These are phyloP conservation scores for Carapus acus DNA, from an alignment of 2,797 vertebrate genomes.

Conservation along the genomic window DNA sequence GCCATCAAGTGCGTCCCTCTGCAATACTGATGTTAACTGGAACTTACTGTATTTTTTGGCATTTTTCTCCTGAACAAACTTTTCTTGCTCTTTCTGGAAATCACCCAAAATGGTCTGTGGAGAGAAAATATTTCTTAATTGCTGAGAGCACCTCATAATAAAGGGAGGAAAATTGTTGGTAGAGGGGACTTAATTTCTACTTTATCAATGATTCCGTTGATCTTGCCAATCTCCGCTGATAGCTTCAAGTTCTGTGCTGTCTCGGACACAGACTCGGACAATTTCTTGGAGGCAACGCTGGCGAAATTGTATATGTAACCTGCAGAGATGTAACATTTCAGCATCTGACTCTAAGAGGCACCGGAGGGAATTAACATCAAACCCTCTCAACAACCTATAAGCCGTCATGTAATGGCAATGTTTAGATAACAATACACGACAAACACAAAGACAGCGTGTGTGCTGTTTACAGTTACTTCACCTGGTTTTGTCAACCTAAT, in stretches of 20 bases:
- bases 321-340: slow-evolving; percentile 40
- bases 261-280: slow-evolving; percentile 84
- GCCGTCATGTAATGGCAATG: too few species aligned
- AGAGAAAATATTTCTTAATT: slow-evolving; percentile 33
- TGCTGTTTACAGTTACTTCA: too few species aligned
- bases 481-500: too few species aligned
- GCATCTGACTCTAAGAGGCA: too few species aligned
- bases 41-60: slow-evolving; percentile 77
- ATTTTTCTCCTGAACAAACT: slow-evolving; percentile 86
- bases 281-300: slow-evolving; percentile 84
- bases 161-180: background rate
- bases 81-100: slow-evolving; percentile 93
- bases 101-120: slow-evolving; percentile 89
- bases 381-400: background rate
- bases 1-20: too few species aligned
- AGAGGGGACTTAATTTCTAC: slow-evolving; percentile 49
- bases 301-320: slow-evolving; percentile 85
- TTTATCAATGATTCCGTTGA: slow-evolving; percentile 88
- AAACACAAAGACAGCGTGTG: too few species aligned
- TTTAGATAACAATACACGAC: too few species aligned
- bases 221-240: slow-evolving; percentile 86
- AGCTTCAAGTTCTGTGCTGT: slow-evolving; percentile 89
- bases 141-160: background rate
- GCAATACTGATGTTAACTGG: too few species aligned
- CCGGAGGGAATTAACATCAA: too few species aligned